Evolutionary conservation across 2,113 vertebrate genomes (phyloP).

Genomic region (Gobius niger): DNA sequence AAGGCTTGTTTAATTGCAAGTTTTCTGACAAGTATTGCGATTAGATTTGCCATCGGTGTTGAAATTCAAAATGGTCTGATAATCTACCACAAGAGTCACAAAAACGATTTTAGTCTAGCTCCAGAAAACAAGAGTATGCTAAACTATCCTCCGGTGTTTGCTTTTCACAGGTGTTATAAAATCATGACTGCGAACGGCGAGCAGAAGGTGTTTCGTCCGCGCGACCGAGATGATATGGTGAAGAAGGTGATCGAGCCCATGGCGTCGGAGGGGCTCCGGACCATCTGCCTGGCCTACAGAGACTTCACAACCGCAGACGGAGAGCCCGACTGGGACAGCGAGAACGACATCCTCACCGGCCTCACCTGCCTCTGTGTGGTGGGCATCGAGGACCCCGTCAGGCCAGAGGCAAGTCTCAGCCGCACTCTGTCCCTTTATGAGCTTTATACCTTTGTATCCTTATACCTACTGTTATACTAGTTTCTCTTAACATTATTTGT

Average conservation of each 20-base stretch:
- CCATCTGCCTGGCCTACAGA: conserved; percentile 95
- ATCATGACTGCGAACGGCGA: conserved; percentile 90
- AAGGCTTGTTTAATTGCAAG: too few species aligned
- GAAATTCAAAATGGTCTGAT: too few species aligned
- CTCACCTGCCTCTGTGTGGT: conserved; percentile 95
- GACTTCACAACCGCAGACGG: conserved; percentile 90
- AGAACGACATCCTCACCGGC: conserved; percentile 90
- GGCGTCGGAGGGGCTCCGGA: conserved; percentile 97
- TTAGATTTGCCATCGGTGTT: too few species aligned
- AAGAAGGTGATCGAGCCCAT: conserved; percentile 98
- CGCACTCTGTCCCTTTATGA: too few species aligned
- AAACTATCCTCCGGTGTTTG: not conserved
- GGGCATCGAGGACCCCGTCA: conserved; percentile 97
- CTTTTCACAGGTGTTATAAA: conserved; percentile 88
- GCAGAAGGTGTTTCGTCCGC: conserved; percentile 89
- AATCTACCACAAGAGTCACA: too few species aligned
- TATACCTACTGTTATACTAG: too few species aligned
- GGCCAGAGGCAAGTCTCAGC: conserved; percentile 83
- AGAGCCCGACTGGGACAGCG: conserved; percentile 97
- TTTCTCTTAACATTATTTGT: too few species aligned
- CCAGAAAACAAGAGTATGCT: too few species aligned
- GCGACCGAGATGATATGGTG: conserved; percentile 92
- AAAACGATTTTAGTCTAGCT: too few species aligned
- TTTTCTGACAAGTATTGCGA: too few species aligned
- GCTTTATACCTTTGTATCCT: too few species aligned